A percentile compares a stretch with the other conserved stretches of the same genome.
Evolutionary conservation across 2,888 invertebrate genomes (phyloP).

Genomic region (Scelioninae gen. 2): DNA sequence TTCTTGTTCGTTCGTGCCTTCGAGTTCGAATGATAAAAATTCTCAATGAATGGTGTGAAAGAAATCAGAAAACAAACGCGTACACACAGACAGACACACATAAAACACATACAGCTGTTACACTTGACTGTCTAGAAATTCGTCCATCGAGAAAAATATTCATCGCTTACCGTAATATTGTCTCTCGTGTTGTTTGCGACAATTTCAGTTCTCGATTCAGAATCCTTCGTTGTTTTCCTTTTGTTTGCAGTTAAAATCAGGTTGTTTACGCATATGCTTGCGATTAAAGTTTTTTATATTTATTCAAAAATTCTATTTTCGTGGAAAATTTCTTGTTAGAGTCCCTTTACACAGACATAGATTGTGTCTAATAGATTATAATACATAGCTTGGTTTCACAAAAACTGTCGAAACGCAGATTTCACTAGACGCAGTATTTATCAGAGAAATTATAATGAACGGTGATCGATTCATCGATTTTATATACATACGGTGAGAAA

Average conservation of each 20-base stretch:
- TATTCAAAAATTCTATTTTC: neutral
- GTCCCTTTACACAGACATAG: conserved; percentile 9
- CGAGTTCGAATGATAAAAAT: conserved; percentile 69
- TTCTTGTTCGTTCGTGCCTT: conserved; percentile 72
- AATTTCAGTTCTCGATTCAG: conserved; percentile 37
- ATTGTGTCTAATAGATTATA: conserved; percentile 30
- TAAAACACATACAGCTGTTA: conserved; percentile 59
- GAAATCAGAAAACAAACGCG: conserved; percentile 11
- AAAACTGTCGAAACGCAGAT: conserved; percentile 11
- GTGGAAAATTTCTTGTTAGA: conserved; percentile 1
- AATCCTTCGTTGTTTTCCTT: conserved; percentile 11
- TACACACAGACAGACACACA: conserved; percentile 13
- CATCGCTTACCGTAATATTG: conserved; percentile 50
- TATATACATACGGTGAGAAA: conserved; percentile 10
- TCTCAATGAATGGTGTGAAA: conserved; percentile 62
- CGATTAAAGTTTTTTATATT: conserved; percentile 3
- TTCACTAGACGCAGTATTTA: conserved; percentile 30
- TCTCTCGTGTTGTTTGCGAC: conserved; percentile 53
- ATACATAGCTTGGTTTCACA: conserved; percentile 19
- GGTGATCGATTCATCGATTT: conserved; percentile 27
- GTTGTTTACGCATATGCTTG: conserved; percentile 39
- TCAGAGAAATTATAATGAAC: conserved; percentile 5
- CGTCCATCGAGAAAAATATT: conserved; percentile 61
- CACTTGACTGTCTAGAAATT: conserved; percentile 58
- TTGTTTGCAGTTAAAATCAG: conserved; percentile 13